Evolutionary conservation across 2,797 vertebrate genomes (phyloP).

Genomic region (Chanos chanos): DNA sequence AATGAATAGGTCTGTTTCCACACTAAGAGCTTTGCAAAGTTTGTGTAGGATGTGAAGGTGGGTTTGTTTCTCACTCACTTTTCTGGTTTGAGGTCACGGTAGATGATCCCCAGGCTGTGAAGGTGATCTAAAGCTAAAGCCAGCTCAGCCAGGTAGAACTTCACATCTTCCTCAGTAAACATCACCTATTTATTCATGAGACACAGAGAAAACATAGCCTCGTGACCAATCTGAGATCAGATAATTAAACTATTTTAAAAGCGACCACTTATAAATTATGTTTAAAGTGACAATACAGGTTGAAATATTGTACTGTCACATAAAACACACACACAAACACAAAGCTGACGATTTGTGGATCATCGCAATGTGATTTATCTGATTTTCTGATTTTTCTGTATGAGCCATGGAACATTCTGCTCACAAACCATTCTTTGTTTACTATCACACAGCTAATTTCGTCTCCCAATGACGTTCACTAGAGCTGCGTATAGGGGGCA

Average conservation of each 20-base stretch:
- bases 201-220: neutral
- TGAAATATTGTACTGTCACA: no score
- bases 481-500: constrained; percentile 11
- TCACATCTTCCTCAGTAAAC: constrained; percentile 98
- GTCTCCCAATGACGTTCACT: constrained; percentile 31
- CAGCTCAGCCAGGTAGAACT: constrained; percentile 96
- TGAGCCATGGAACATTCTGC: neutral
- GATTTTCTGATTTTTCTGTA: no score
- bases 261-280: no score
- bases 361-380: no score
- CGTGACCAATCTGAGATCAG: no score
- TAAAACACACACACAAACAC: no score
- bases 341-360: no score
- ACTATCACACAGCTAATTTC: constrained; percentile 23
- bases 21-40: neutral
- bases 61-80: constrained; percentile 72
- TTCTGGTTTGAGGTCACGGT: constrained; percentile 95
- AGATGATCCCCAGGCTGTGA: constrained; percentile 94
- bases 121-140: constrained; percentile 94
- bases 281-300: no score
- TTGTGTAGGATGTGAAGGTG: neutral
- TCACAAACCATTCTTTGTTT: neutral
- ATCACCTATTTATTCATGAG: constrained; percentile 76
- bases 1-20: no score
- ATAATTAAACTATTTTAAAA: no score